Base-by-base conservation (phyloP, 2,113 vertebrate genomes). In the Nesogale talazaci region DNA sequence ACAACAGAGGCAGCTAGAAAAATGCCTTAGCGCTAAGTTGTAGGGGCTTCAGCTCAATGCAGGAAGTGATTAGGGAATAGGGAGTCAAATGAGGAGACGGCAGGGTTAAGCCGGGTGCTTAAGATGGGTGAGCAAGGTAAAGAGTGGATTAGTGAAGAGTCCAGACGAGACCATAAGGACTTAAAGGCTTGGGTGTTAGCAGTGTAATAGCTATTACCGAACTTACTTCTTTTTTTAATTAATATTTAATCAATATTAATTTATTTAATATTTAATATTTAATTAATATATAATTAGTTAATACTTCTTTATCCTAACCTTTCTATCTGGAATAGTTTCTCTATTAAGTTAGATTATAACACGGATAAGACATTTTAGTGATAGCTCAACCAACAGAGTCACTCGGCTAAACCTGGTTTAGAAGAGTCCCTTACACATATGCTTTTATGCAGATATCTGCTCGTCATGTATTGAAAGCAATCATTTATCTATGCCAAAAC, bases 1-100 rank as follows among this genome's bases (percentile, higher is more conserved):
- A 61, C 78, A 88, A 93, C 52, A 92, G 83, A 88, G 56, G 75
- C n/a, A n/a, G n/a, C 3, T 31, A 38, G 90, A 75, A 88, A 89
- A 77, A 42, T 20, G 70, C 6, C 65, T 3, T 15, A 25, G 36
- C 59, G 75, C 69, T 67, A 94, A 56, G 46, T 52, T 52, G 46
- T 52, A 52, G 46, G 46, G 46, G 46, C 46, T 52, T 52, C 46
- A 52, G 46, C 46, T 52, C 46, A 52, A 9, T 52, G 46, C 46
- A 52, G 46, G 4, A 52, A 12, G 46, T 12, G 42, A 14, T 67
- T 77, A 38, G 36, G 65, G 4, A 80, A 78, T 25, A 75, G 46
- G 82, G 88, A 77, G 29, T 75, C 91, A 36, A 77, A 42, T 16
- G 59, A 36, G 14, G 46, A 12, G 46, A 77, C 52, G 31, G n/a